Evolutionary conservation across 2,888 invertebrate genomes (phyloP).

Genomic region (Proisotoma minuta): DNA sequence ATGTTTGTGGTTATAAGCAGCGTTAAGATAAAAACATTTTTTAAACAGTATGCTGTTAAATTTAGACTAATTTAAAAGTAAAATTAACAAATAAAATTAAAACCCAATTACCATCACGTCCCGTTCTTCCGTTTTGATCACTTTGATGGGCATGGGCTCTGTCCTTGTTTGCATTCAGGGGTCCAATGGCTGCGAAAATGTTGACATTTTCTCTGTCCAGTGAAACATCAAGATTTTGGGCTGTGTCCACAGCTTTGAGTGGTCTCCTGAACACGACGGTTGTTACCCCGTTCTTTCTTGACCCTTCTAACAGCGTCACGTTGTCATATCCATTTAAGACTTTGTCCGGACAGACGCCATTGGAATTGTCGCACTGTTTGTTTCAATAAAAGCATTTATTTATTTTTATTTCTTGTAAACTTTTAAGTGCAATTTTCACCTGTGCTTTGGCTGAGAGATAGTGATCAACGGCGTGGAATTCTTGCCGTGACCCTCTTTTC

Average conservation of each 20-base stretch:
- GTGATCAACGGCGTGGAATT: slow-evolving; percentile 76
- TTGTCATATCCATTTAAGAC: slow-evolving; percentile 76
- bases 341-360: slow-evolving; percentile 80
- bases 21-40: slow-evolving; percentile 12
- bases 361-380: slow-evolving; percentile 70
- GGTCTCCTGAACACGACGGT: slow-evolving; percentile 74
- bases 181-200: slow-evolving; percentile 83
- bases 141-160: slow-evolving; percentile 61
- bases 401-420: not conserved
- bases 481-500: slow-evolving; percentile 53
- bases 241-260: slow-evolving; percentile 57
- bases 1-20: slow-evolving; percentile 59
- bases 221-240: slow-evolving; percentile 56
- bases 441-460: slow-evolving; percentile 70
- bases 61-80: not conserved
- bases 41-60: not conserved
- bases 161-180: slow-evolving; percentile 68
- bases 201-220: slow-evolving; percentile 66
- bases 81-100: not conserved
- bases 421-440: slow-evolving; percentile 40
- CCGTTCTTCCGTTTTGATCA: no score
- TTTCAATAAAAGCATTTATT: not conserved
- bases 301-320: slow-evolving; percentile 68
- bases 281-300: slow-evolving; percentile 72
- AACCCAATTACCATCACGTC: slow-evolving; percentile 49